A percentile compares a stretch with the other conserved stretches of the same genome.
Evolutionary conservation across 2,797 vertebrate genomes (phyloP).

Genomic region (Emydoidea blandingii): DNA sequence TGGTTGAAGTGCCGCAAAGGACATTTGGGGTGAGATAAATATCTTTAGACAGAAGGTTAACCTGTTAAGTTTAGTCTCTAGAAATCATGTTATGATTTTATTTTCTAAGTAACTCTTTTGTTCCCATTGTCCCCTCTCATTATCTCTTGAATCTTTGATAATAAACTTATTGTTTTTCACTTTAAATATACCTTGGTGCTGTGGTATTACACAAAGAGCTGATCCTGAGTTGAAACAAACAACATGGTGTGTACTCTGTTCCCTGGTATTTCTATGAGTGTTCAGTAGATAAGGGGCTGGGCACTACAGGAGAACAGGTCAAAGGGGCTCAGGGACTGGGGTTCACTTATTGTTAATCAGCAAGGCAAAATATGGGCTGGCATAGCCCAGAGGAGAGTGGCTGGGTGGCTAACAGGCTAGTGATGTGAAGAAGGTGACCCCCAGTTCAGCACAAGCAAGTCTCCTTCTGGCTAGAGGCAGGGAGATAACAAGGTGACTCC

Average conservation of each 20-base stretch:
- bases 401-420: background rate
- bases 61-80: background rate
- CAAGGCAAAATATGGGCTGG: background rate
- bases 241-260: background rate
- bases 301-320: background rate
- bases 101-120: background rate
- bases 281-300: background rate
- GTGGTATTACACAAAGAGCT: background rate
- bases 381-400: background rate
- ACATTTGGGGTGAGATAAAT: no score
- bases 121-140: background rate
- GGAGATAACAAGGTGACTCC: background rate
- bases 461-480: background rate
- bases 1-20: no score
- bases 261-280: background rate
- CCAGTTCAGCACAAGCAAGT: background rate
- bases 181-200: background rate
- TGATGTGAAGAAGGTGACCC: background rate
- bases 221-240: background rate
- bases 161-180: background rate
- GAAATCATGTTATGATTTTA: background rate
- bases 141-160: background rate
- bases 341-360: background rate
- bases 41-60: no score
- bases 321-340: background rate